Evolutionary conservation across 2,888 invertebrate species (phyloP).

Genomic region (Xanthorhoe spadicearia): DNA sequence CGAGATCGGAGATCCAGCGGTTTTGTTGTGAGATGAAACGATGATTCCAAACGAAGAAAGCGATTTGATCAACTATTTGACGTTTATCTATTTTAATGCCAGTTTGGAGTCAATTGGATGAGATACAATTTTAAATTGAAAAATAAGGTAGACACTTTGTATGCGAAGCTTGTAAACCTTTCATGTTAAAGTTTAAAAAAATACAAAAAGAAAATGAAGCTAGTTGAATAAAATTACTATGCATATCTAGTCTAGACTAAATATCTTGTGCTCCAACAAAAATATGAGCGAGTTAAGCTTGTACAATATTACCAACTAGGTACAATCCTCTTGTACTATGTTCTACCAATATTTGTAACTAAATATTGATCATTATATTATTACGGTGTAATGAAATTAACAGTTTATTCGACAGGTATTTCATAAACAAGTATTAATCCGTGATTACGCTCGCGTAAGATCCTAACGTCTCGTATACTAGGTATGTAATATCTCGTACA

Average conservation of each 20-base stretch:
- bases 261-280: constrained; percentile 20
- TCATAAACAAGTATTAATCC: background rate
- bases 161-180: constrained; percentile 23
- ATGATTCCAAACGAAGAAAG: constrained; percentile 36
- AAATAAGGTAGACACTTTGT: constrained; percentile 5
- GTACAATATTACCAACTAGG: constrained; percentile 4
- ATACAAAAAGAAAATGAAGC: constrained; percentile 5
- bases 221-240: constrained; percentile 19
- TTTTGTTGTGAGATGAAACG: constrained; percentile 41
- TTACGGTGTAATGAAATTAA: background rate
- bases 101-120: constrained; percentile 35
- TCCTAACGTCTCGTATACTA: too few species aligned
- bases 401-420: background rate
- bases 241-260: constrained; percentile 25
- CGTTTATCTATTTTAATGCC: constrained; percentile 39
- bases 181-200: constrained; percentile 16
- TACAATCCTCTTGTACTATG: background rate
- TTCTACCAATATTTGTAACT: background rate
- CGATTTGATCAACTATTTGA: constrained; percentile 37
- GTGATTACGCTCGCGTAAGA: background rate
- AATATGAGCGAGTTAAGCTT: constrained; percentile 19
- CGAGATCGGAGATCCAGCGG: constrained; percentile 63
- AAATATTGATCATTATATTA: background rate
- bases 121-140: constrained; percentile 32
- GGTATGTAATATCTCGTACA: too few species aligned